These are phyloP conservation scores for Bufo bufo DNA, from an alignment of 2,113 vertebrate species.

Conservation along the genomic window DNA sequence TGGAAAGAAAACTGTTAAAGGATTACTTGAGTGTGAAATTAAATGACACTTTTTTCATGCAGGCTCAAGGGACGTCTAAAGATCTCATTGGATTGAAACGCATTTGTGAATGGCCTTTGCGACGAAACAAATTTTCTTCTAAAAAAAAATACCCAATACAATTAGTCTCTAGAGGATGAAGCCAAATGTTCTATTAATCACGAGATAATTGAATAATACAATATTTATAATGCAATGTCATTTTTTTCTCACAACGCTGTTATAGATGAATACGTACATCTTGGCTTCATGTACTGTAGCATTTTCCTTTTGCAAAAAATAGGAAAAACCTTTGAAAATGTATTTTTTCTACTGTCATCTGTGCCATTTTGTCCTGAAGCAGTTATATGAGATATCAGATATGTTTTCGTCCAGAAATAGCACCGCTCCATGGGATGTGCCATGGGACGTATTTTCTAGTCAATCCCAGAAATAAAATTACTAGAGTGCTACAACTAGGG, in stretches of 20 bases:
- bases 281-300: not conserved
- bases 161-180: conserved; percentile 15
- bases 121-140: conserved; percentile 62
- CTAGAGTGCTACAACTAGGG: no score
- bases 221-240: conserved; percentile 13
- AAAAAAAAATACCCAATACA: conserved; percentile 62
- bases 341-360: not conserved
- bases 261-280: not conserved
- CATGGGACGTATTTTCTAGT: no score
- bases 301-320: not conserved
- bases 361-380: not conserved
- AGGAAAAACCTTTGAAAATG: not conserved
- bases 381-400: no score
- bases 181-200: conserved; percentile 57
- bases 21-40: conserved; percentile 77
- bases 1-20: conserved; percentile 72
- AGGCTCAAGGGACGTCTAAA: conserved; percentile 64
- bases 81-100: conserved; percentile 63
- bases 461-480: no score
- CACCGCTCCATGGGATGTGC: no score
- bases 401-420: no score
- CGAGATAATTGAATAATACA: conserved; percentile 65
- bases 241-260: not conserved
- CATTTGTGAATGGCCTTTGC: conserved; percentile 64
- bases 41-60: conserved; percentile 71